A percentile compares a stretch with the other conserved stretches of the same genome.
Conservation (phyloP, 2,797 vertebrate species). For the Orientallactaga sibirica region DNA sequence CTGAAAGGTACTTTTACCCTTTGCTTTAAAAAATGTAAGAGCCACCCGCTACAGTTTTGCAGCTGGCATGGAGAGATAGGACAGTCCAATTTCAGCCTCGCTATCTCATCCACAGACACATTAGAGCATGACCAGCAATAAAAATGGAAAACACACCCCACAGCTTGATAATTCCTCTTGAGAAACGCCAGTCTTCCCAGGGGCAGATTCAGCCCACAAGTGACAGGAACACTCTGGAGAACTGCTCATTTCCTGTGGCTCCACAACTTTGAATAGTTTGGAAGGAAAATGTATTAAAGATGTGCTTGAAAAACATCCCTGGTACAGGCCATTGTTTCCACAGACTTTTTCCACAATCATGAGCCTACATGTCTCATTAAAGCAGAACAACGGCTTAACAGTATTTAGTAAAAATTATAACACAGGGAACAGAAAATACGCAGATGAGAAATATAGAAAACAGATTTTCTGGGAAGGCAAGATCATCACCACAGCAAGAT, state of each 20-base stretch:
- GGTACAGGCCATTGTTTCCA: not conserved
- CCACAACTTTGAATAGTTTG: not conserved
- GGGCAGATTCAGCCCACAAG: not conserved
- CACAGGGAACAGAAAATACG: not conserved
- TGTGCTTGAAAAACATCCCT: not conserved
- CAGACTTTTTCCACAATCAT: not conserved
- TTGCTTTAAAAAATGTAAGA: constrained; percentile 15
- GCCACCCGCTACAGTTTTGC: not conserved
- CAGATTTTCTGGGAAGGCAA: not conserved
- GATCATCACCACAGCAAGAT: no score
- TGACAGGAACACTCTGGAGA: not conserved
- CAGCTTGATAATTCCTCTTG: constrained; percentile 22
- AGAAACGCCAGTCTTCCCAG: not conserved
- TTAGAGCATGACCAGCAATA: constrained; percentile 72
- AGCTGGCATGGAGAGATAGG: constrained; percentile 72
- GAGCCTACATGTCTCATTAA: not conserved
- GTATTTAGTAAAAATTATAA: not conserved
- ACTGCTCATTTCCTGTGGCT: not conserved
- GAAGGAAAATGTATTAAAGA: not conserved
- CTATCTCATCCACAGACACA: constrained; percentile 71
- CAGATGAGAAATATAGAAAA: not conserved
- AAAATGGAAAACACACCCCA: constrained; percentile 71
- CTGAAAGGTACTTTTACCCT: not conserved
- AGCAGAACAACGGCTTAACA: not conserved
- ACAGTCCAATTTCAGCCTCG: constrained; percentile 68